Base-by-base conservation (phyloP, 2,797 vertebrate species). In the Galaxias olidus region DNA sequence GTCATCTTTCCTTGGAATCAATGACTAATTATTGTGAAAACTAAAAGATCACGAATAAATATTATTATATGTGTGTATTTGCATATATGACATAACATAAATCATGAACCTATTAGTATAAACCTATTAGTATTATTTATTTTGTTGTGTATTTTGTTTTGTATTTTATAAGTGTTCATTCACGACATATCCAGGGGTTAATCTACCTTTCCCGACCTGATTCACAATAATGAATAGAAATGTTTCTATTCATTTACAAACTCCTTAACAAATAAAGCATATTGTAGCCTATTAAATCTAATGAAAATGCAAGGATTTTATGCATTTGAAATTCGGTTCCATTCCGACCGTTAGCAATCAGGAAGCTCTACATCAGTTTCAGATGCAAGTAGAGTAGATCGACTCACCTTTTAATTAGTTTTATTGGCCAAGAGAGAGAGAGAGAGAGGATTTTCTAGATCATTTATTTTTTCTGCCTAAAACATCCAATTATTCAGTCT, bases 361-460 rank as follows among this genome's bases (percentile, higher is more conserved):
- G 66, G 42, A 56, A 56, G 58, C 40, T 59, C 63, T 65, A 68
- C 65, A 77, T 76, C 65, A 66, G 30, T 65, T 79, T 67, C 71
- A 76, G 60, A 66, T 79, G 63, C 19, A 56, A 74, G 61, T 64
- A 59, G 47, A 67, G 73, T 65, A 66, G 70, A 77, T 71, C 62
- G 41, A 18, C 68, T 75, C 71, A 71, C n/a, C 68, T 80, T 79
- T 85, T 84, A 83, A 87, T 84, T 82, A 75, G 71, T 82, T 82
- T 81, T 77, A 80, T 82, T 82, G 76, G 74, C 69, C 72, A 78
- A n/a, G n/a, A n/a, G n/a, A 71, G 74, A 30, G 60, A 69, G 76
- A 78, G 65, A 77, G 65, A 66, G 73, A 72, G 68, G 74, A 75
- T 80, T 83, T 84, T 80, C 71, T 85, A 76, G 66, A 73, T 74